Percentiles rank a stretch among this genome's conserved stretches.
Conservation (phyloP, 2,113 vertebrate species). For the Leptobrachium leishanense region DNA sequence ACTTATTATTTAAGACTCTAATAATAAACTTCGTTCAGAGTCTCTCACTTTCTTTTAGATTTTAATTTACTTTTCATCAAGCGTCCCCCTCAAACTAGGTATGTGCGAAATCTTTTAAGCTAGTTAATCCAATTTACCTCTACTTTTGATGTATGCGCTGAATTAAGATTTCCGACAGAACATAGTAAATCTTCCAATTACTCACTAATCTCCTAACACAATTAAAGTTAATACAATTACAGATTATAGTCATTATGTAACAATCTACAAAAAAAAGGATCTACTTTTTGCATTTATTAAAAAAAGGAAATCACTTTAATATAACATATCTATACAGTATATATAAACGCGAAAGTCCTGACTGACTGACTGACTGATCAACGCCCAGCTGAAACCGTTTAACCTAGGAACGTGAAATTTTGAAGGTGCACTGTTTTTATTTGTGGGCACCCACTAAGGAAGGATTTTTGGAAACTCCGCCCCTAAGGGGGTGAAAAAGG, state of each 20-base stretch:
- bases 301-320: background rate
- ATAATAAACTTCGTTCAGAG: too few relatives aligned
- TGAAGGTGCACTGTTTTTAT: too few relatives aligned
- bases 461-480: too few relatives aligned
- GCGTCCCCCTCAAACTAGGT: background rate
- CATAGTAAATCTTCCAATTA: constrained; percentile 35
- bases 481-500: too few relatives aligned
- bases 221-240: constrained; percentile 42
- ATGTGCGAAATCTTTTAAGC: constrained; percentile 30
- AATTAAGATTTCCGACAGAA: constrained; percentile 26
- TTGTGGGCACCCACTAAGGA: too few relatives aligned
- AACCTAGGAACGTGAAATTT: too few relatives aligned
- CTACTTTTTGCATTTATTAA: constrained; percentile 7
- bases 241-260: constrained; percentile 16
- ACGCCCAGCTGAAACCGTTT: too few relatives aligned
- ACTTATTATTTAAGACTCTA: too few relatives aligned
- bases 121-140: constrained; percentile 32
- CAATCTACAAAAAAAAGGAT: constrained; percentile 29
- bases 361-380: too few relatives aligned
- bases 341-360: too few relatives aligned
- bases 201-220: constrained; percentile 32
- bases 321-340: too few relatives aligned
- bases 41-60: too few relatives aligned
- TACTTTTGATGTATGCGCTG: constrained; percentile 32
- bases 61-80: background rate